Evolutionary conservation across 2,113 vertebrate species (phyloP).

Genomic region (Tyto alba): DNA sequence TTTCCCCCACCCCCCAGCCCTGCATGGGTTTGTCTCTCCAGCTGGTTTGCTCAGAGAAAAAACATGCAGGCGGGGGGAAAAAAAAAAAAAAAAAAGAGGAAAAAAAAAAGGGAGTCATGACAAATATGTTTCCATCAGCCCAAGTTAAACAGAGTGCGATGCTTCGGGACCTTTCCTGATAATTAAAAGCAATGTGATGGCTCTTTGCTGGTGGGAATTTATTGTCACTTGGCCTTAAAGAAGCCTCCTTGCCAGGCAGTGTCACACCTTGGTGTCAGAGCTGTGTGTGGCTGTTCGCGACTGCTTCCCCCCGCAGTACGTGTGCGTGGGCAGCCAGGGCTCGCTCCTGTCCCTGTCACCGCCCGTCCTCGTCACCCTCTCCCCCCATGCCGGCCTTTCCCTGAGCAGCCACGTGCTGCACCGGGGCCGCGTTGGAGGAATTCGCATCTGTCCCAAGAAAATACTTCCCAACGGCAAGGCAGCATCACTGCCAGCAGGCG

Average conservation of each 20-base stretch:
- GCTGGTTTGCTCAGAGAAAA: background rate
- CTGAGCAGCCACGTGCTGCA: fast-evolving
- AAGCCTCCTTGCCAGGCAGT: background rate
- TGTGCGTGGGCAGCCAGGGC: background rate
- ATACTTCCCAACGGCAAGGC: background rate
- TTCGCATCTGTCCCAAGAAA: background rate
- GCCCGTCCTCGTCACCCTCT: background rate
- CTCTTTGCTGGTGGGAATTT: constrained; percentile 27
- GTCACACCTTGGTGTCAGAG: background rate
- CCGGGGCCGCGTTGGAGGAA: background rate
- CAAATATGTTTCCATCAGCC: background rate
- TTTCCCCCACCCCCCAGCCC: background rate
- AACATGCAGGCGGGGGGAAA: background rate
- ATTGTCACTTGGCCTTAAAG: background rate
- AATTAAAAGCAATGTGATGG: background rate
- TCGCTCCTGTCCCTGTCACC: background rate
- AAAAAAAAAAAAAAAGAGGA: background rate
- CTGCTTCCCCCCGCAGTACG: background rate
- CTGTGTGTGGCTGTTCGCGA: background rate
- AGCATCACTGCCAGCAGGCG: background rate
- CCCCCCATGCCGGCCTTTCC: background rate
- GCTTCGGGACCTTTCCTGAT: background rate
- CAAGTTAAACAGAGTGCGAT: background rate
- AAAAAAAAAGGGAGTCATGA: background rate
- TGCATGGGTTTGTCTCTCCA: background rate